A percentile compares a stretch with the other conserved stretches of the same genome.
These are phyloP conservation scores for Myodes glareolus DNA, from an alignment of 2,113 vertebrate species.

Conservation along the genomic window DNA sequence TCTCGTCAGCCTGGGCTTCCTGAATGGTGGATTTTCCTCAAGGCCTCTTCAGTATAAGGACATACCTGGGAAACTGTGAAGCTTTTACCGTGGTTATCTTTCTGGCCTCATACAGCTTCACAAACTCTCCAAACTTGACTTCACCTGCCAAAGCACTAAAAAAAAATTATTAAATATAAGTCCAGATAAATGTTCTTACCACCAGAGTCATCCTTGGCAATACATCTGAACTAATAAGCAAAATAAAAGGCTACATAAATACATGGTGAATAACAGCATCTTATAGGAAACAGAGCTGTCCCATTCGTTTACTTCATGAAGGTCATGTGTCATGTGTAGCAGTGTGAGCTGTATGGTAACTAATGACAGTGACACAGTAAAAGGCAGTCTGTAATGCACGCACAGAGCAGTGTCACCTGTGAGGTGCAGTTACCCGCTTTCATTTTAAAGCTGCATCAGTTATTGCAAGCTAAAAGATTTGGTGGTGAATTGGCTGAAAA, in stretches of 20 bases:
- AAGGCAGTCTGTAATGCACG: conserved; percentile 58
- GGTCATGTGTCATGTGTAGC: conserved; percentile 63
- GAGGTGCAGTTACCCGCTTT: conserved; percentile 23
- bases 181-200: conserved; percentile 78
- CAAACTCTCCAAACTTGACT: conserved; percentile 73
- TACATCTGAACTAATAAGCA: conserved; percentile 82
- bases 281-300: conserved; percentile 67
- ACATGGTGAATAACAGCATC: conserved; percentile 79
- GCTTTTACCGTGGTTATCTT: conserved; percentile 63
- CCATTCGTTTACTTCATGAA: conserved; percentile 58
- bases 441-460: background rate
- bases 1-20: conserved; percentile 70
- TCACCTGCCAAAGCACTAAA: conserved; percentile 80
- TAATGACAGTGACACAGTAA: conserved; percentile 63
- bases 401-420: conserved; percentile 65
- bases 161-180: conserved; percentile 75
- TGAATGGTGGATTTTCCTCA: conserved; percentile 56
- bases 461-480: background rate
- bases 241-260: conserved; percentile 84
- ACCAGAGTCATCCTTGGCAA: conserved; percentile 79
- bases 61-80: conserved; percentile 74
- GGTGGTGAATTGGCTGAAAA: background rate
- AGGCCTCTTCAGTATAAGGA: conserved; percentile 72
- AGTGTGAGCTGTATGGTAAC: conserved; percentile 68
- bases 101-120: conserved; percentile 68